Evolutionary conservation across 2,113 vertebrate genomes (phyloP), one percentile per base, ranked within the genome.

Genomic region (Dipodomys spectabilis): DNA sequence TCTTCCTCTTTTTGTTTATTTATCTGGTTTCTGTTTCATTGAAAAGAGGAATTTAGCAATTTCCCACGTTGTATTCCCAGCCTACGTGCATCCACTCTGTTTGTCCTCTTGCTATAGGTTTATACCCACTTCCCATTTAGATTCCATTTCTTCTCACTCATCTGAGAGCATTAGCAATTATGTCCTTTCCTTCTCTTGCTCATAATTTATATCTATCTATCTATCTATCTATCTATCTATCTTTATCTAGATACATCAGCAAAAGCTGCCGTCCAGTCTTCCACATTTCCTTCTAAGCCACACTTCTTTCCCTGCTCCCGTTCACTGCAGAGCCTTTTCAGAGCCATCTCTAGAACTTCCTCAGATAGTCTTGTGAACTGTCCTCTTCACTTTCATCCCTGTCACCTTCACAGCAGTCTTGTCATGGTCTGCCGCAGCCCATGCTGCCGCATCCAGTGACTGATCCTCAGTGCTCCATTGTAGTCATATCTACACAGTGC

Each of bases 11-110:
- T 87, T 45, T 27, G 44, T 18, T 62, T 23, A 72, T 89, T 86
- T 57, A 53, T 73, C 62, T 83, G n/a, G 32, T 91, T 93, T 91
- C 88, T 62, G 25, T 94, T 94, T 93, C 67, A 77, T 45, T 39
- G 53, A 72, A 23, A 94, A 94, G 53, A 88, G 60, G 45, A 86
- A 92, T 86, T 53, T 83, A 12, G 77, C 68, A 57, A 30, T 77
- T 95, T 94, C 88, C 69, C 72, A 71, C 0, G 1, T 49, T 10
- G 0, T 72, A 22, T 77, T 89, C 65, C 84, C 65, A 82, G 8
- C 2, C 6, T 81, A 7, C 20, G 15, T 18, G 10, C 1, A 30
- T 60, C n/a, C 44, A 20, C 28, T 82, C 11, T 27, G 23, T 32
- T 27, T 77, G 18, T 2, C n/a, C 28, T 73, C 57, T 64, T 49